Evolutionary conservation across 53 echinoderm and acorn worm species (phyloP).

Genomic region (Stichopus horrens): DNA sequence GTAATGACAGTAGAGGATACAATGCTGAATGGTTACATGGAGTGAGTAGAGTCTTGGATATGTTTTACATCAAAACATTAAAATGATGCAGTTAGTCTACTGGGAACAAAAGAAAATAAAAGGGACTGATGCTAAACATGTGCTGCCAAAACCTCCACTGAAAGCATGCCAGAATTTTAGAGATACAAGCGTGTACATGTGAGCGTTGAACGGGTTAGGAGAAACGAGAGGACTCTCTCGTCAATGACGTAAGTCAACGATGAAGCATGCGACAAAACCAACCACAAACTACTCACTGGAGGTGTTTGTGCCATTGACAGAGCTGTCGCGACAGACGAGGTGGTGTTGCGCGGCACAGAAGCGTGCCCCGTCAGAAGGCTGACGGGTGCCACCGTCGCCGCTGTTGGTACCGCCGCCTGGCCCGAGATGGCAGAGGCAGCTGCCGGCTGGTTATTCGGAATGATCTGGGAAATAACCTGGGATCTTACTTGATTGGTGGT

Average conservation of each 20-base stretch:
- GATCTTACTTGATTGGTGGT: not conserved
- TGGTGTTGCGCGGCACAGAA: slow-evolving; percentile 41
- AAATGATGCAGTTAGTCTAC: not conserved
- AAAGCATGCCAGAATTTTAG: no score
- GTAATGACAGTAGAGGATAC: not conserved
- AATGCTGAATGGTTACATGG: not conserved
- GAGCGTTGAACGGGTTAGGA: not conserved
- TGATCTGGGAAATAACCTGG: slow-evolving; percentile 39
- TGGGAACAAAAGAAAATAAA: not conserved
- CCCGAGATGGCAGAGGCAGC: slow-evolving; percentile 15
- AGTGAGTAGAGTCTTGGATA: not conserved
- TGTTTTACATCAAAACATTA: not conserved
- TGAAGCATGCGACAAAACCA: slow-evolving; percentile 35
- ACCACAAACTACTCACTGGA: slow-evolving; percentile 39
- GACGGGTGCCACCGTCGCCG: not conserved
- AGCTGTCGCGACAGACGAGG: slow-evolving; percentile 15
- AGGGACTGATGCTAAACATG: not conserved
- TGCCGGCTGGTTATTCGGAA: not conserved
- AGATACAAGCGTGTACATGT: no score
- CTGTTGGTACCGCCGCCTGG: slow-evolving; percentile 10
- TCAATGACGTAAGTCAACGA: slow-evolving; percentile 5
- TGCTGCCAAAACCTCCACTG: not conserved
- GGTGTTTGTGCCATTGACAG: slow-evolving; percentile 29
- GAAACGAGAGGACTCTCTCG: not conserved
- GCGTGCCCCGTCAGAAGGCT: slow-evolving; percentile 18